Evolutionary conservation across 2,797 vertebrate genomes (phyloP), one percentile per base, ranked within the genome.

Genomic region (Catostomus latipinnis): DNA sequence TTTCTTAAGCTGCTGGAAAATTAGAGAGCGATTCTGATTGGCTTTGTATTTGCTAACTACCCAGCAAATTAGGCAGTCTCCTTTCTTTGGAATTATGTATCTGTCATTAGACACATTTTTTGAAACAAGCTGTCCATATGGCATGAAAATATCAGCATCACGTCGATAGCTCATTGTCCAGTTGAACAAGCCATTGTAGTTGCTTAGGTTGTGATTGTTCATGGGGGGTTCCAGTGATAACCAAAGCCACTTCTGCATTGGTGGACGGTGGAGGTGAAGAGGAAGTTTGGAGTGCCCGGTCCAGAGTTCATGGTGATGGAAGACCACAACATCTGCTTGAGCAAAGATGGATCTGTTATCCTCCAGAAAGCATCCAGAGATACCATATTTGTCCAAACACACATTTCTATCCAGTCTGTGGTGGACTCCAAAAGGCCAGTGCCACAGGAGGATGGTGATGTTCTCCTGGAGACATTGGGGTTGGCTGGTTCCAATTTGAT

Each of bases 121-220:
- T 1, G 82, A 83, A 48, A 94, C 66, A 1, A 96, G 93, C 74
- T 88, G 65, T 66, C 96, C 96, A 0, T 98, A 98, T 1, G 97
- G 97, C 8, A 96, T 81, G 8, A 90, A 92, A 77, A 98, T 93
- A 22, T 98, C 97, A 0, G 96, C 95, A 13, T 96, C 95, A 0
- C 45, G 90, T 4, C 94, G 92, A 89, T 96, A 98, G 71, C 90
- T 96, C 93, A 98, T 94, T 0, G 96, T 96, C 96, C 94, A 96
- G 86, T 97, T 97, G 90, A 97, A 97, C 46, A 94, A 78, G 6
- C 94, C 89, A 0, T 91, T 91, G 85, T 95, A 86, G 5, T 22
- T 81, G 0, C 4, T 22, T 1, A 96, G 89, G 54, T 91, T 92
- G 0, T n/a, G 88, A 4, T 92, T 94, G 85, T 96, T 91, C 78